Evolutionary conservation across 2,888 invertebrate species (phyloP).

Genomic region (Cephus pulcher): DNA sequence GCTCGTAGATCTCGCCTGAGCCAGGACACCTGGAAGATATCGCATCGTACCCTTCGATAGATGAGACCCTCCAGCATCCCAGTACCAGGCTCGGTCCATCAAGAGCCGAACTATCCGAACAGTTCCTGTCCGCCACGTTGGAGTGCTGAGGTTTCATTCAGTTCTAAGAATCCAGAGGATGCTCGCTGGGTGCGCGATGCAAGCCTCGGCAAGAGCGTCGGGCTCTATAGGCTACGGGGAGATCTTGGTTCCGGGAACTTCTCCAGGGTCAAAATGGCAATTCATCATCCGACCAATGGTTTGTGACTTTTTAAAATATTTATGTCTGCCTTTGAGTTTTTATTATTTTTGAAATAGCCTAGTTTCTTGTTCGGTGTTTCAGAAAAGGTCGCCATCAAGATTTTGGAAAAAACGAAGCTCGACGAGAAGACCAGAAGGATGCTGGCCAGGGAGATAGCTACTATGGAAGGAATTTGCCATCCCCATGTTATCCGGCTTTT

Average conservation of each 20-base stretch:
- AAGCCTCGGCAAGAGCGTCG: constrained; percentile 79
- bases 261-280: constrained; percentile 81
- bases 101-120: constrained; percentile 9
- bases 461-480: constrained; percentile 79
- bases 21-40: neutral
- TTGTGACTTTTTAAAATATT: constrained; percentile 26
- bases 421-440: constrained; percentile 78
- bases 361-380: constrained; percentile 42
- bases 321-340: constrained; percentile 8
- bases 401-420: constrained; percentile 78
- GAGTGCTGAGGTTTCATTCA: constrained; percentile 12
- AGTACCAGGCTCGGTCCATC: constrained; percentile 16
- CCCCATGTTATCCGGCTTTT: constrained; percentile 77
- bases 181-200: constrained; percentile 70
- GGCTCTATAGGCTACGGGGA: constrained; percentile 79
- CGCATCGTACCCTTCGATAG: neutral
- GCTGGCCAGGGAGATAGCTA: constrained; percentile 76
- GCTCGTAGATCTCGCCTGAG: neutral
- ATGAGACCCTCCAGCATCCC: constrained; percentile 17
- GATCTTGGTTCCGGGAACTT: constrained; percentile 84
- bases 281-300: constrained; percentile 82
- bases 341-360: neutral
- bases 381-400: constrained; percentile 83
- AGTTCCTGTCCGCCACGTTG: constrained; percentile 6
- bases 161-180: constrained; percentile 22